phyloP scores from a whole-genome alignment of 1,140 invertebrate genomes.

The Drusus annulatus region DNA sequence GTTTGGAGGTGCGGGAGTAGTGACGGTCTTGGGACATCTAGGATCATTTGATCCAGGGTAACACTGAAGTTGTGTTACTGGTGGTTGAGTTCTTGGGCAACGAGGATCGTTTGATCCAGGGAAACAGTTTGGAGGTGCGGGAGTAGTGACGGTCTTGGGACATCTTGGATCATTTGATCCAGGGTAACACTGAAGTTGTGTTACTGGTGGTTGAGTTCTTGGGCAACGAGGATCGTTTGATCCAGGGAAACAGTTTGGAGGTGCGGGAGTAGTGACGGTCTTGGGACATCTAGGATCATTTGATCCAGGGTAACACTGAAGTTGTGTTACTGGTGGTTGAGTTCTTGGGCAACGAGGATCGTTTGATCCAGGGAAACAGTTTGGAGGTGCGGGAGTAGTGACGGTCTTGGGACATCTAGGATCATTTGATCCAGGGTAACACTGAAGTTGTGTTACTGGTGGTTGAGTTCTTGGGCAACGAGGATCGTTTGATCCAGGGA shows the following conservation, averaged over 20 bases:
- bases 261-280: slow-evolving; percentile 53
- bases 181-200: slow-evolving; percentile 61
- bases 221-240: slow-evolving; percentile 61
- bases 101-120: slow-evolving; percentile 63
- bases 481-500: slow-evolving; percentile 69
- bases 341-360: slow-evolving; percentile 62
- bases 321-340: slow-evolving; percentile 41
- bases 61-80: slow-evolving; percentile 60
- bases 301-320: slow-evolving; percentile 64
- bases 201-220: slow-evolving; percentile 58
- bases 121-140: slow-evolving; percentile 61
- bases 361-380: slow-evolving; percentile 63
- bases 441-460: slow-evolving; percentile 60
- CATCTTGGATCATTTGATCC: slow-evolving; percentile 65
- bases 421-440: slow-evolving; percentile 61
- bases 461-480: slow-evolving; percentile 50
- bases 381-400: slow-evolving; percentile 57
- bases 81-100: slow-evolving; percentile 59
- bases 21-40: slow-evolving; percentile 52
- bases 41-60: slow-evolving; percentile 65
- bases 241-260: slow-evolving; percentile 62
- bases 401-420: slow-evolving; percentile 60
- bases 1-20: slow-evolving; percentile 51
- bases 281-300: slow-evolving; percentile 64
- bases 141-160: slow-evolving; percentile 52